These are phyloP conservation scores for Chloroceryle inda DNA, from an alignment of 2,797 vertebrate species.

Conservation along the genomic window DNA sequence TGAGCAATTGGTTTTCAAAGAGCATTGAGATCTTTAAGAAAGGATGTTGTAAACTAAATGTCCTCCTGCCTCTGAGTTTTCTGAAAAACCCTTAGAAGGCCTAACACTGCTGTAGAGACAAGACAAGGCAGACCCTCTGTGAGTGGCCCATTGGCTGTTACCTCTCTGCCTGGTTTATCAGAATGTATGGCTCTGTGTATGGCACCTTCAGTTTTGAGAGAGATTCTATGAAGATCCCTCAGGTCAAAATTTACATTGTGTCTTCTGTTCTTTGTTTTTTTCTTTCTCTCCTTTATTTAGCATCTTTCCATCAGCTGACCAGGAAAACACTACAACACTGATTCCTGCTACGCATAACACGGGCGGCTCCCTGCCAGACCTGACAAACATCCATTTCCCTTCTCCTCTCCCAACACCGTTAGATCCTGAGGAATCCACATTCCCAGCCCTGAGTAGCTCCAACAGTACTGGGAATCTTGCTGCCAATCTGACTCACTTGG, in stretches of 20 bases:
- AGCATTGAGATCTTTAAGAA: background rate
- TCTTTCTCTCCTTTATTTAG: slow-evolving; percentile 71
- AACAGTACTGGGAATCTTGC: slow-evolving; percentile 92
- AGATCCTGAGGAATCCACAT: slow-evolving; percentile 94
- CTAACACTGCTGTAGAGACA: fast-evolving
- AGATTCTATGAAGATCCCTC: background rate
- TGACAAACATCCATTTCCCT: slow-evolving; percentile 98
- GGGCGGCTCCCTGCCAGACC: slow-evolving; percentile 95
- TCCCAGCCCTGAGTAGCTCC: slow-evolving; percentile 89
- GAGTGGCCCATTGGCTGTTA: background rate
- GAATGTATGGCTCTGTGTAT: background rate
- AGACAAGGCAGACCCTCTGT: background rate
- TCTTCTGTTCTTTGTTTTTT: background rate
- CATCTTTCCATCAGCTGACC: slow-evolving; percentile 96
- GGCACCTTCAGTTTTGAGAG: background rate
- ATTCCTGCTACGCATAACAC: slow-evolving; percentile 93
- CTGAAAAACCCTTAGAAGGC: background rate
- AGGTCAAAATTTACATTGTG: background rate
- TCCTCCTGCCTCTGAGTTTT: background rate
- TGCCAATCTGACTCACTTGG: slow-evolving; percentile 94
- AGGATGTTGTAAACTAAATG: background rate
- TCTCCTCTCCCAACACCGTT: slow-evolving; percentile 96
- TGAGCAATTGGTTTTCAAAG: background rate
- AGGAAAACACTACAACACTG: slow-evolving; percentile 89
- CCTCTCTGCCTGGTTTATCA: background rate